Base-by-base conservation (phyloP, 2,797 vertebrate species). In the Phaenicophaeus curvirostris region DNA sequence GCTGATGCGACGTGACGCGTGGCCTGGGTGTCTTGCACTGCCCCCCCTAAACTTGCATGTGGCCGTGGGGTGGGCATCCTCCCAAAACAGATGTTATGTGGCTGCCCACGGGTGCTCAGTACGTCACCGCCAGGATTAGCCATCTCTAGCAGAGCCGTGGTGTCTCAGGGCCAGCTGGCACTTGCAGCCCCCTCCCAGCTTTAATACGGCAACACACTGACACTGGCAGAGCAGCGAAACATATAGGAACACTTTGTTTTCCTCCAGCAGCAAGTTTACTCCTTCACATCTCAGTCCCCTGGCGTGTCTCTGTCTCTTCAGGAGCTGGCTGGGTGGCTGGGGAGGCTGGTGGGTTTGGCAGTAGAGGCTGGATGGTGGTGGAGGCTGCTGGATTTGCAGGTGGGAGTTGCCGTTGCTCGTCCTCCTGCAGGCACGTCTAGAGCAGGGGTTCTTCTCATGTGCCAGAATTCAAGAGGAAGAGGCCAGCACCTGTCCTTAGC, bases 11-110 rank as follows among this genome's bases (percentile, higher is more conserved):
- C 1, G 1, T 28, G 63, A 51, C 1, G 9, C 15, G 4, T 39
- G 84, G 28, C 7, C 0, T 2, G 2, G n/a, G 25, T 48, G 46
- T 11, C 11, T 24, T 23, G 10, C 23, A 9, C 18, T 25, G n/a
- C 31, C 66, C 72, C 2, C 10, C 24, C 9, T 9, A 4, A 7
- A 13, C 11, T n/a, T 6, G 7, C 2, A 0, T 1, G 2, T 1
- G 3, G 28, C 37, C 23, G 31, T 66, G 48, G 41, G 37, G 50
- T 62, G 79, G 57, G 66, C 39, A 41, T 31, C 28, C 14, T 24
- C 33, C 46, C 9, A 0, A 31, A 48, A 21, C 39, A 80, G 83
- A 39, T 51, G 33, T 25, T 31, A 37, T 15, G 57, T 74, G 33
- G 31, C 33, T 48, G 61, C 54, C 65, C 15, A 0, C 2, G 27